phyloP scores from a whole-genome alignment of 2,888 invertebrate species.

The Apomyelois bistriatella region DNA sequence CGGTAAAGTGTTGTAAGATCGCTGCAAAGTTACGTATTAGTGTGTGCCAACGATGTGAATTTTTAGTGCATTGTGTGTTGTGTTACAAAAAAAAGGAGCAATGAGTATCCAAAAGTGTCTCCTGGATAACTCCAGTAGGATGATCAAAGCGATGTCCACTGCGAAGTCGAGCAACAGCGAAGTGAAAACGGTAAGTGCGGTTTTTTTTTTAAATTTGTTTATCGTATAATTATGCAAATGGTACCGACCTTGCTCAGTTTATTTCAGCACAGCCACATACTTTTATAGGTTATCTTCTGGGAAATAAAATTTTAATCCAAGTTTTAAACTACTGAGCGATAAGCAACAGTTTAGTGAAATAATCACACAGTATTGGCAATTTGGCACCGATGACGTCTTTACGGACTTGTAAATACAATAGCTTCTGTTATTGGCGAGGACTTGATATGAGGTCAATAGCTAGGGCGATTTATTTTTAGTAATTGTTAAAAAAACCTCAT shows the following conservation, averaged over 20 bases:
- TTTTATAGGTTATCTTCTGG: slow-evolving; percentile 22
- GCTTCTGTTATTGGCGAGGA: not conserved
- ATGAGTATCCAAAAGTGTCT: slow-evolving; percentile 78
- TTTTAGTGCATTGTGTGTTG: slow-evolving; percentile 47
- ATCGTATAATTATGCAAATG: slow-evolving; percentile 18
- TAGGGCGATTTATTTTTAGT: not conserved
- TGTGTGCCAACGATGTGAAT: slow-evolving; percentile 64
- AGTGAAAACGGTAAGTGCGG: slow-evolving; percentile 65
- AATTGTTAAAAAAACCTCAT: not conserved
- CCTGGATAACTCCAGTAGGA: slow-evolving; percentile 75
- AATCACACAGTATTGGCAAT: too few relatives aligned
- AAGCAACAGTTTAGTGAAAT: not conserved
- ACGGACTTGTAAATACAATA: not conserved
- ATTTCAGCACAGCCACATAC: slow-evolving; percentile 8
- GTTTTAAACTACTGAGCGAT: not conserved
- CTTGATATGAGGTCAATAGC: slow-evolving; percentile 4
- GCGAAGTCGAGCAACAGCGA: slow-evolving; percentile 64
- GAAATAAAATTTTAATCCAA: not conserved
- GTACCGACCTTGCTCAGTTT: slow-evolving; percentile 30
- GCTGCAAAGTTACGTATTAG: slow-evolving; percentile 44
- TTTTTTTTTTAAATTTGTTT: slow-evolving; percentile 19
- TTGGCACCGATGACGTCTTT: not conserved
- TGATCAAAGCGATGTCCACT: slow-evolving; percentile 76
- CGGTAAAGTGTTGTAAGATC: slow-evolving; percentile 33
- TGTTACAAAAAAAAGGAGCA: slow-evolving; percentile 46